Base-by-base conservation (phyloP, 2,888 invertebrate species). In the Pseudeuparius sepicola region DNA sequence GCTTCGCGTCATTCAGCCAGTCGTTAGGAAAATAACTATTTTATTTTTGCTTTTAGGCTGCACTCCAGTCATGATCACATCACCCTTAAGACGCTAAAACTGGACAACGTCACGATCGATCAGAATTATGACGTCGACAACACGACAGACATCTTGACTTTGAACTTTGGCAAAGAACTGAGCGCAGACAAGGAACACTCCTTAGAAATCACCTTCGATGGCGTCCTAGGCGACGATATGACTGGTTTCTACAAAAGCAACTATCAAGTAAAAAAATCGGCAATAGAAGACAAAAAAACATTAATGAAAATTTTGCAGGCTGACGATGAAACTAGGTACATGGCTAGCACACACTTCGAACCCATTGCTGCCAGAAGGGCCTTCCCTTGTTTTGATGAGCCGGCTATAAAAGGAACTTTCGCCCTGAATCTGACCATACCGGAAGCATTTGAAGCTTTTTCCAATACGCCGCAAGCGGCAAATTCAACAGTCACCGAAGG, bases 311-410 rank as follows among this genome's bases (percentile, higher is more conserved):
- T n/a, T n/a, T n/a, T n/a, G n/a, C n/a, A n/a, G n/a, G n/a, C n/a
- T n/a, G n/a, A 33, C 16, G 41, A 39, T 2, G 34, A 13, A 11
- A 38, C 38, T 1, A 43, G 43, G 25, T 47, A 46, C 28, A 33
- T 51, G 27, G 42, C 36, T 9, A 47, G 49, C 1, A 51, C 50
- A 0, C 50, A 50, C 23, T 48, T 51, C 23, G 41, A 48, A 27
- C 34, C 51, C 1, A 44, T 40, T 5, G 26, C 35, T 27, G 49
- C 50, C 4, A 36, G 49, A 26, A 41, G 40, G 26, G 48, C 40
- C 2, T 51, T 49, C 27, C 51, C 51, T 7, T 50, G 49, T 23
- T 51, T 50, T 20, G 51, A 51, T 16, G 51, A 51, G 31, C 51
- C 51, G 7, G 31, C 34, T 2, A 46, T 42, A 10, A 51, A 50